A percentile compares a stretch with the other conserved stretches of the same genome.
phyloP scores from a whole-genome alignment of 2,888 invertebrate genomes.

The Zygothrica quintamaculata region DNA sequence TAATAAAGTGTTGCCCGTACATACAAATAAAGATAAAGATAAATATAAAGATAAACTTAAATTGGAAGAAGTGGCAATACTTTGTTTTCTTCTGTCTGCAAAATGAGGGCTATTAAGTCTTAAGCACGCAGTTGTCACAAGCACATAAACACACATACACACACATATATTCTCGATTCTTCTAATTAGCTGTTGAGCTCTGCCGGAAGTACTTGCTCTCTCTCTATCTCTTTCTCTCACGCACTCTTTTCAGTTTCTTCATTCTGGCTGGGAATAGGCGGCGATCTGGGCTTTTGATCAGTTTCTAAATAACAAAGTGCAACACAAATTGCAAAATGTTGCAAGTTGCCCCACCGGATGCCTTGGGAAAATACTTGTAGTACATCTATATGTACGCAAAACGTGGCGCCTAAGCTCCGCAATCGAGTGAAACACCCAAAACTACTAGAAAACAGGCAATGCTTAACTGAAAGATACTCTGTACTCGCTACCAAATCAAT shows the following conservation, averaged over 20 bases:
- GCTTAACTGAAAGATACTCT: neutral
- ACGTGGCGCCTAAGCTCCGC: slow-evolving; percentile 63
- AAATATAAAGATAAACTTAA: neutral
- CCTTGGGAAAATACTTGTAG: slow-evolving; percentile 55
- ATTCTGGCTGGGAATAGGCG: slow-evolving; percentile 21
- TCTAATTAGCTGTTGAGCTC: slow-evolving; percentile 51
- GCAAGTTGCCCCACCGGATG: slow-evolving; percentile 51
- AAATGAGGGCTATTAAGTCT: slow-evolving; percentile 30
- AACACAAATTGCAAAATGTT: slow-evolving; percentile 40
- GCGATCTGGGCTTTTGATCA: slow-evolving; percentile 65
- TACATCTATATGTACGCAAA: slow-evolving; percentile 26
- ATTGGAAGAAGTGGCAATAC: neutral
- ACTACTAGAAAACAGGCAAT: slow-evolving; percentile 6
- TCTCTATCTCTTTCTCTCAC: slow-evolving; percentile 25
- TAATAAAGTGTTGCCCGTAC: neutral
- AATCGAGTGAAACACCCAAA: neutral
- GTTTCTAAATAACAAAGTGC: slow-evolving; percentile 55
- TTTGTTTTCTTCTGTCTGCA: neutral
- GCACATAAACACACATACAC: too few relatives aligned
- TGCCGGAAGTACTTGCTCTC: slow-evolving; percentile 52
- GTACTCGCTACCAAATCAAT: too few relatives aligned
- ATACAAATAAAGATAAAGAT: neutral
- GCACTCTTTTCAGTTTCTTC: too few relatives aligned
- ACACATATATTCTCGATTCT: slow-evolving; percentile 18
- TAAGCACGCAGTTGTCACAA: slow-evolving; percentile 27